These are phyloP conservation scores for Lamproptera curius DNA, from an alignment of 2,888 invertebrate genomes.

Conservation along the genomic window DNA sequence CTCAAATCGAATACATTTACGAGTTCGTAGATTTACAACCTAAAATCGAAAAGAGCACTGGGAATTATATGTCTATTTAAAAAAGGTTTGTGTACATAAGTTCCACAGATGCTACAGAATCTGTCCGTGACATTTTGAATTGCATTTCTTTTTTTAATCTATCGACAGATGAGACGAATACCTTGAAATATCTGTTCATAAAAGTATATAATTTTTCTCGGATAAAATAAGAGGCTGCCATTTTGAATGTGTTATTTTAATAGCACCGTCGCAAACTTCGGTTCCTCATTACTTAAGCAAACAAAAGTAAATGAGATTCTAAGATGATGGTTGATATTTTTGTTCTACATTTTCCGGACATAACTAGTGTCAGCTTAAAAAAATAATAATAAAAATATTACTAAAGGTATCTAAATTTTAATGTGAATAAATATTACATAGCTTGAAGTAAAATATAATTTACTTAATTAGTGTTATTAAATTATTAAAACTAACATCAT, in stretches of 20 bases:
- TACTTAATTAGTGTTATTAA: too few species aligned
- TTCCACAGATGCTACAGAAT: too few species aligned
- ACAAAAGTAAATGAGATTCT: slow-evolving; percentile 14
- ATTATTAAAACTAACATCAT: too few species aligned
- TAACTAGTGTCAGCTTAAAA: neutral
- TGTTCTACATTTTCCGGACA: neutral
- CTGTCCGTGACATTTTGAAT: slow-evolving; percentile 14
- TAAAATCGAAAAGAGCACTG: too few species aligned
- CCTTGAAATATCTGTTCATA: neutral
- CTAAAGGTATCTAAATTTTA: too few species aligned
- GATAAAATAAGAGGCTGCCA: neutral
- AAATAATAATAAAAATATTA: neutral
- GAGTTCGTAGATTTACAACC: too few species aligned
- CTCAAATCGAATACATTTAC: too few species aligned
- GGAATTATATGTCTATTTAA: too few species aligned
- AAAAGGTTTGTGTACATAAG: too few species aligned
- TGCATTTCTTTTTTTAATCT: slow-evolving; percentile 16
- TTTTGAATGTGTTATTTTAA: neutral
- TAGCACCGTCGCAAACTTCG: slow-evolving; percentile 2
- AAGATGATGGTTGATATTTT: neutral
- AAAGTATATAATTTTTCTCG: neutral
- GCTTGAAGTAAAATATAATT: too few species aligned
- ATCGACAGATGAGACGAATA: slow-evolving; percentile 18
- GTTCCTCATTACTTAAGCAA: slow-evolving; percentile 5
- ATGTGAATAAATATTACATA: neutral